These are phyloP conservation scores for Cromileptes altivelis DNA, from an alignment of 2,113 vertebrate genomes.

Conservation along the genomic window DNA sequence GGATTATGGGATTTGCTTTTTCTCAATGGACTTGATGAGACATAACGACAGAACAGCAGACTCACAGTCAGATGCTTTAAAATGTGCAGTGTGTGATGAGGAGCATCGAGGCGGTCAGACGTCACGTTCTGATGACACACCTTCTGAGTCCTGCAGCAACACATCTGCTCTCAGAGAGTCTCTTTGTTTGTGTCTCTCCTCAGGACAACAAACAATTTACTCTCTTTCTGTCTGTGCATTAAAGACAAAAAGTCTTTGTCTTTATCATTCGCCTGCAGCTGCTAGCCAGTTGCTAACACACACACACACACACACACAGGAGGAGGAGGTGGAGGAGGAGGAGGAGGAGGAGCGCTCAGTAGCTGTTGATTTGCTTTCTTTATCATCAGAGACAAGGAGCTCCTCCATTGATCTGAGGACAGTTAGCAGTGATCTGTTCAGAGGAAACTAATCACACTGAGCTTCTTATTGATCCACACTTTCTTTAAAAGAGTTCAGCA, in stretches of 20 bases:
- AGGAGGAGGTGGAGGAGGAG: too few species aligned
- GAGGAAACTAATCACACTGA: conserved; percentile 34
- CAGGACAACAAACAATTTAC: too few species aligned
- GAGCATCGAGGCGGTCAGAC: background rate
- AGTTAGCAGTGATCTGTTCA: conserved; percentile 24
- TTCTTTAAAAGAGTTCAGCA: background rate
- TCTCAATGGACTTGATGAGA: conserved; percentile 37
- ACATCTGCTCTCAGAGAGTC: conserved; percentile 23
- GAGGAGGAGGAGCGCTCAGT: conserved; percentile 14
- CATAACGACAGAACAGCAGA: conserved; percentile 7
- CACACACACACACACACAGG: background rate
- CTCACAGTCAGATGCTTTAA: background rate
- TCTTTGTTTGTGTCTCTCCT: conserved; percentile 3
- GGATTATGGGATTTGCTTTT: conserved; percentile 64
- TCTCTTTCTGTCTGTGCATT: background rate
- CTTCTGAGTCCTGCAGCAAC: conserved; percentile 10
- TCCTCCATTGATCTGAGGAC: conserved; percentile 33
- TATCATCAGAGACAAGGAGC: conserved; percentile 27
- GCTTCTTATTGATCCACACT: conserved; percentile 4
- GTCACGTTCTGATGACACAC: conserved; percentile 23
- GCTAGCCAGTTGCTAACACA: conserved; percentile 18
- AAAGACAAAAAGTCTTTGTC: conserved; percentile 47
- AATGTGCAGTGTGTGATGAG: conserved; percentile 44
- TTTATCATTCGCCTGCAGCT: conserved; percentile 20
- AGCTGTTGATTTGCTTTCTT: conserved; percentile 31